Conservation (phyloP, 2,888 invertebrate species). For the Graphium colonna region DNA sequence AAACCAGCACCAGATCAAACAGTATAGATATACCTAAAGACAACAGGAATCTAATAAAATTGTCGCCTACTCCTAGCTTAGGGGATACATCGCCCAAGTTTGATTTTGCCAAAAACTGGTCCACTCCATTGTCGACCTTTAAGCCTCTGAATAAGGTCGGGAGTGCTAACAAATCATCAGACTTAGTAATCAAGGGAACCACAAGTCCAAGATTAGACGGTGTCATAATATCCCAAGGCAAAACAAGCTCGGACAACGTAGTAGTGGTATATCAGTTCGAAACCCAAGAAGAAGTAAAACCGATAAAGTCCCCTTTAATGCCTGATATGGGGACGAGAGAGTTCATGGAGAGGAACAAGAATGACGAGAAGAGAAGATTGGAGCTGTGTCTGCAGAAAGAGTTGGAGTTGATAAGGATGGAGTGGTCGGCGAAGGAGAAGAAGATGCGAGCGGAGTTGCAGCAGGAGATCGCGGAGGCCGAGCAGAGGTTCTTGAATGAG, state of each 20-base stretch:
- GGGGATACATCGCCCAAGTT: slow-evolving; percentile 55
- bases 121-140: slow-evolving; percentile 57
- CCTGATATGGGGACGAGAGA: slow-evolving; percentile 64
- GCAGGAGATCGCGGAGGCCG: slow-evolving; percentile 71
- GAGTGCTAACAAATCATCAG: slow-evolving; percentile 53
- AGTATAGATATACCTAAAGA: slow-evolving; percentile 47
- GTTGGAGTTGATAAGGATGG: slow-evolving; percentile 76
- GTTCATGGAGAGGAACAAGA: slow-evolving; percentile 64
- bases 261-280: slow-evolving; percentile 73
- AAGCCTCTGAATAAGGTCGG: slow-evolving; percentile 55
- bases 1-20: slow-evolving; percentile 39
- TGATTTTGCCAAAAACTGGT: slow-evolving; percentile 59
- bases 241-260: slow-evolving; percentile 65
- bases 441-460: slow-evolving; percentile 76
- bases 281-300: slow-evolving; percentile 56
- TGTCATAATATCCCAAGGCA: slow-evolving; percentile 69
- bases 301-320: slow-evolving; percentile 58
- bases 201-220: slow-evolving; percentile 66
- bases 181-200: slow-evolving; percentile 55
- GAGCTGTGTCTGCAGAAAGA: slow-evolving; percentile 71
- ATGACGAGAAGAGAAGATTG: slow-evolving; percentile 55
- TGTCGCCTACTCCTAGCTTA: slow-evolving; percentile 57
- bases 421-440: slow-evolving; percentile 78
- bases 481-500: slow-evolving; percentile 64
- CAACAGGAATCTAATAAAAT: slow-evolving; percentile 45